Base-by-base conservation (phyloP, 2,113 vertebrate species). In the Formicarius rufipectus region DNA sequence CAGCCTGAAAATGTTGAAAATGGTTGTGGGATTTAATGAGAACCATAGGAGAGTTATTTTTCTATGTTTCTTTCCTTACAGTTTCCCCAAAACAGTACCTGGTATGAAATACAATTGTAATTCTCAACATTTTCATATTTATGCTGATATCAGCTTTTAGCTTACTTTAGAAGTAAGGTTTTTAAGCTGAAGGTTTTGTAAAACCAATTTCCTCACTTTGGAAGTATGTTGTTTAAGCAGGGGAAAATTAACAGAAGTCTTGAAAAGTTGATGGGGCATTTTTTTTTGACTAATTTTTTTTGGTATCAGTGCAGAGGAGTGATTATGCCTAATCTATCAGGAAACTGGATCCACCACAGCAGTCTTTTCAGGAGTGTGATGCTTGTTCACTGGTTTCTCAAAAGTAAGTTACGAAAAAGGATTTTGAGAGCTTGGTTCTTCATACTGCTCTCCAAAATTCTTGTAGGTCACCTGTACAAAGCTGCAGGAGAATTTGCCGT, bases 221-320 rank as follows among this genome's bases (percentile, higher is more conserved):
- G 84, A 93, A 56, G 58, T 79, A 58, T 73, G 47, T 95, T 96
- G 79, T 95, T 88, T 72, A 75, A 49, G 81, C 64, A 76, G 45
- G 72, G 96, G 91, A 93, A 97, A 96, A 76, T 75, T 74, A 88
- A 87, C 71, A 73, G 71, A 87, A 68, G 44, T 94, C 94, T 94
- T 78, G 79, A 94, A 96, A 88, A 92, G 73, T 76, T 93, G 83
- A 85, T 90, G 83, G 39, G 82, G 33, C 55, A 56, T 94, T 97
- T 97, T 93, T 79, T 95, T 79, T 95, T 96, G 35, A 75, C 55
- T 94, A n/a, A 69, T 6, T 91, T 95, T 91, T 95, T 90, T 93
- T 97, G 81, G 74, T 78, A 66, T 31, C 16, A 4, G 24, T 92
- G 81, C 47, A 93, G 60, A 50, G 88, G 89, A 59, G 12, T 64